These are phyloP conservation scores for Drosophila arizonae DNA, from an alignment of 1,140 invertebrate genomes.

Conservation along the genomic window DNA sequence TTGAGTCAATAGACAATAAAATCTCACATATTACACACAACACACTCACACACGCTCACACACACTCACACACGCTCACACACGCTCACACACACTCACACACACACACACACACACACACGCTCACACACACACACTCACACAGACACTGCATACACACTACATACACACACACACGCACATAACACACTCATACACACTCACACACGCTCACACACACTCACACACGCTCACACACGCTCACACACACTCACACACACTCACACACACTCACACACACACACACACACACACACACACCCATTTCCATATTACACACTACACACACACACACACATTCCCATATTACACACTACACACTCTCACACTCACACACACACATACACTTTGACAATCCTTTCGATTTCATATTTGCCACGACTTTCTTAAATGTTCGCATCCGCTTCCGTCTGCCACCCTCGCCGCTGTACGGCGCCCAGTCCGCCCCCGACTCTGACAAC, in stretches of 20 bases:
- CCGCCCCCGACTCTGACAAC: background rate
- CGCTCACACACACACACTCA: too few species aligned
- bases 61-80: background rate
- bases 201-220: background rate
- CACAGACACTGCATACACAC: too few species aligned
- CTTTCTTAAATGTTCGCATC: slow-evolving; percentile 66
- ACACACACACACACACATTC: too few species aligned
- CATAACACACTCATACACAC: too few species aligned
- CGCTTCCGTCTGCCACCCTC: slow-evolving; percentile 54
- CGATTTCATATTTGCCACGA: slow-evolving; percentile 50
- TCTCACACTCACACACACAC: background rate
- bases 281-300: too few species aligned
- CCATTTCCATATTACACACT: too few species aligned
- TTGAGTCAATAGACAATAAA: slow-evolving; percentile 44
- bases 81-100: slow-evolving; percentile 6
- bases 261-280: too few species aligned
- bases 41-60: background rate
- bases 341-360: too few species aligned
- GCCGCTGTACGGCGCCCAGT: background rate
- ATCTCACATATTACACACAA: background rate
- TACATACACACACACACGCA: too few species aligned
- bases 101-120: too few species aligned
- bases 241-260: slow-evolving; percentile 1
- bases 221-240: background rate
- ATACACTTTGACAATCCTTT: slow-evolving; percentile 50